These are phyloP conservation scores for Rhipidura dahli DNA, from an alignment of 2,113 vertebrate species.

Conservation along the genomic window DNA sequence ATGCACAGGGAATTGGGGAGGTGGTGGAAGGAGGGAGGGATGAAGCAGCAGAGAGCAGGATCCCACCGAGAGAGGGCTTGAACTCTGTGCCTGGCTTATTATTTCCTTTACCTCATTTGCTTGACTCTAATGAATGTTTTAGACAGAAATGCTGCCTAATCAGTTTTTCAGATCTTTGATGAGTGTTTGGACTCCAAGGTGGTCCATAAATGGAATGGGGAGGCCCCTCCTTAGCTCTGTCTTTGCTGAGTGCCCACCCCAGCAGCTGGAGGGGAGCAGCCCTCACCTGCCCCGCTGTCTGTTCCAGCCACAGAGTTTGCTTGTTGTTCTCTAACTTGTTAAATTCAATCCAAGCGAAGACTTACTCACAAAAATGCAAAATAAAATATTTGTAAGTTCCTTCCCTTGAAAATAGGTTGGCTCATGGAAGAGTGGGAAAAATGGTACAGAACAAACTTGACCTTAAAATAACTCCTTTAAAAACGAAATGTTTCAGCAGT, in stretches of 20 bases:
- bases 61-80: neutral
- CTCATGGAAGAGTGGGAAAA: neutral
- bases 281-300: rapidly evolving
- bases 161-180: neutral
- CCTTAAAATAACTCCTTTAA: neutral
- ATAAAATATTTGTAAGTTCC: neutral
- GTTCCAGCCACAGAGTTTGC: neutral
- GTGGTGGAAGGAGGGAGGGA: neutral
- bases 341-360: neutral
- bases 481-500: neutral
- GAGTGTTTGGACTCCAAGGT: neutral
- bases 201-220: neutral
- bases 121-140: neutral
- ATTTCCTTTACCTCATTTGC: neutral
- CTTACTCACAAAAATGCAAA: neutral
- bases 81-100: neutral
- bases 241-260: neutral
- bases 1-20: neutral
- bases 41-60: neutral
- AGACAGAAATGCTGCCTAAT: neutral
- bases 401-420: neutral
- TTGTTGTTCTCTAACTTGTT: neutral
- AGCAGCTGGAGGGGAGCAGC: neutral
- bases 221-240: neutral
- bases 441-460: neutral